Conservation (phyloP, 2,797 vertebrate genomes). For the Thripadectes ignobilis region DNA sequence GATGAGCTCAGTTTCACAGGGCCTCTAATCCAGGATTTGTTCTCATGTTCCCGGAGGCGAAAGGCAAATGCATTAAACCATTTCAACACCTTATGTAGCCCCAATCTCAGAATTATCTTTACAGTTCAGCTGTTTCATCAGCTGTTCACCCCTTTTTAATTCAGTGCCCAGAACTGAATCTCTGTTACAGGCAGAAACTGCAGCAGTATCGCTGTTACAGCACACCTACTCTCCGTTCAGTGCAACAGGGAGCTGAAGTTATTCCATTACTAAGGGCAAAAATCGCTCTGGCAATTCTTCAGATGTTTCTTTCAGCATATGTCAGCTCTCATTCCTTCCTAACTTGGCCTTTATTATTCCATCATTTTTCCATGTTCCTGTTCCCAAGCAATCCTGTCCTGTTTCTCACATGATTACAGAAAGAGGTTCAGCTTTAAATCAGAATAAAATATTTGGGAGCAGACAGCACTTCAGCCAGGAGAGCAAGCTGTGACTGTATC, state of each 20-base stretch:
- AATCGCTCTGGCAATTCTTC: slow-evolving; percentile 12
- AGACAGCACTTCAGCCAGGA: neutral
- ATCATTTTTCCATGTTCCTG: neutral
- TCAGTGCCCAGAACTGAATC: slow-evolving; percentile 25
- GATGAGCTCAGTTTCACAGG: neutral
- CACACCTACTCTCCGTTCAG: neutral
- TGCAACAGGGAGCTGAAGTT: neutral
- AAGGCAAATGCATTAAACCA: slow-evolving; percentile 24
- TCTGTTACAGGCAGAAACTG: neutral
- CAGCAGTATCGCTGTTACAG: neutral
- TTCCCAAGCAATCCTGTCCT: neutral
- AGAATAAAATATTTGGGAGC: neutral
- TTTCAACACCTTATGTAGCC: slow-evolving; percentile 19
- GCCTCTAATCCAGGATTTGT: slow-evolving; percentile 49
- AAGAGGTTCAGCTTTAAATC: neutral
- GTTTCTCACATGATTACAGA: neutral
- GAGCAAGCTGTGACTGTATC: neutral
- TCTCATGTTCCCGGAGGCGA: slow-evolving; percentile 45
- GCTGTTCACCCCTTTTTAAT: slow-evolving; percentile 35
- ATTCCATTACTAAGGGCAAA: slow-evolving; percentile 10
- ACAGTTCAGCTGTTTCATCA: slow-evolving; percentile 38
- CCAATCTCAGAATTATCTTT: slow-evolving; percentile 55
- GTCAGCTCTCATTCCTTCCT: neutral
- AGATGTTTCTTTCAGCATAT: slow-evolving; percentile 6
- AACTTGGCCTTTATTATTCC: neutral